These are phyloP conservation scores for Drosophila sp. DNA, from an alignment of 1,140 invertebrate species.

Conservation along the genomic window DNA sequence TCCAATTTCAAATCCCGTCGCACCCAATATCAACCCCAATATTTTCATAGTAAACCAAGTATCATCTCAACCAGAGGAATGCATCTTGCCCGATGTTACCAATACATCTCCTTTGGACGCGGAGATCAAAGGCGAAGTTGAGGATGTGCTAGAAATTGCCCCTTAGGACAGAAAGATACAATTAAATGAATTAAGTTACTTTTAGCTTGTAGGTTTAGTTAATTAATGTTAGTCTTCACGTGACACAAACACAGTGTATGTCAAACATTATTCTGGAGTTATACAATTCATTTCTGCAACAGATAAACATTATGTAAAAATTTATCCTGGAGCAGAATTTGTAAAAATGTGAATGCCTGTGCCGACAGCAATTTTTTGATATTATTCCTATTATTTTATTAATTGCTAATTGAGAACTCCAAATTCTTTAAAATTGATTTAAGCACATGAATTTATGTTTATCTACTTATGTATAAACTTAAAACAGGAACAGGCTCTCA, in stretches of 20 bases:
- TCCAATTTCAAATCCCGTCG: neutral
- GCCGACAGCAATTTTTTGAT: neutral
- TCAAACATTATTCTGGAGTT: constrained; percentile 2
- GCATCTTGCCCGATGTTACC: constrained; percentile 57
- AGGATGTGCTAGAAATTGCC: constrained; percentile 45
- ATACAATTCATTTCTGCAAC: constrained; percentile 3
- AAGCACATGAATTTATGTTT: neutral
- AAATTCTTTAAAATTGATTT: neutral
- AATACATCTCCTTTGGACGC: constrained; percentile 16
- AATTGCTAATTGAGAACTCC: neutral
- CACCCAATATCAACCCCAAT: constrained; percentile 25
- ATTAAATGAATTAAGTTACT: constrained; percentile 54
- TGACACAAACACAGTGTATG: constrained; percentile 4
- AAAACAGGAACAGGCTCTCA: neutral
- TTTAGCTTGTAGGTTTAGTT: constrained; percentile 30
- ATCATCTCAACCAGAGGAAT: constrained; percentile 45
- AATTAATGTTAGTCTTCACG: constrained; percentile 26
- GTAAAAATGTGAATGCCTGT: neutral
- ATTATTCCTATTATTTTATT: neutral
- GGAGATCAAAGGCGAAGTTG: constrained; percentile 63
- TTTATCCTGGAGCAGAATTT: neutral
- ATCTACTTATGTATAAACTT: neutral
- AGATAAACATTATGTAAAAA: neutral
- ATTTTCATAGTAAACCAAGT: constrained; percentile 54
- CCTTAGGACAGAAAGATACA: constrained; percentile 17